Evolutionary conservation across 1,140 invertebrate species (phyloP), one percentile per base, ranked within the genome.

Genomic region (Musca domestica): DNA sequence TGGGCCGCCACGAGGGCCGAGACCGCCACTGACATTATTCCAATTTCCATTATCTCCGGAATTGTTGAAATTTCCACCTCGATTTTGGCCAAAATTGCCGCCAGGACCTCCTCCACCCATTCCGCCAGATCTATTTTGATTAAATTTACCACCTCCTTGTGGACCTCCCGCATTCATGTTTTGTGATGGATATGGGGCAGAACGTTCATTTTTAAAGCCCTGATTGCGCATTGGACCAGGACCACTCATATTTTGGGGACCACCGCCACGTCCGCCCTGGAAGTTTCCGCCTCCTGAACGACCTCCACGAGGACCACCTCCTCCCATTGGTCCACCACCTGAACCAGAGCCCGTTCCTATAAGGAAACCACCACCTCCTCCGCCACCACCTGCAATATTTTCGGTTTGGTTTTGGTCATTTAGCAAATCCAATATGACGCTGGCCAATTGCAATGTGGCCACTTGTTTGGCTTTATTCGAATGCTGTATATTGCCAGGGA

Each of bases 1-100:
- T 74, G 74, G 81, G 47, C 70, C 76, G 25, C 76, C 83, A 66
- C 76, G 70, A 25, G 70, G 73, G 15, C 76, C 30, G 41, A 12
- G 20, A 47, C 30, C 63, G 22, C 49, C 25, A 68, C 73, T 72
- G 20, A 73, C 74, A 49, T 73, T 70, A 15, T 70, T 67, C 51
- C 67, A 65, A 20, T 15, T 17, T 15, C 67, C 67, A 27, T 46
- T 34, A 12, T 7, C 17, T 30, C n/a, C 23, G 7, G 10, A 9
- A 25, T 46, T 54, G 15, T 65, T 65, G 22, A 63, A 67, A 17
- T 69, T 70, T 4, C 72, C 71, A 20, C 73, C 72, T 67, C 71
- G 70, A 61, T 72, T 73, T 25, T 78, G 74, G 51, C 73, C 74
- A 64, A 68, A 72, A 52, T 66, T 63, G n/a, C 67, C 67, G 9